Evolutionary conservation across 1,140 invertebrate genomes (phyloP).

Genomic region (Protaetia brevitarsis): DNA sequence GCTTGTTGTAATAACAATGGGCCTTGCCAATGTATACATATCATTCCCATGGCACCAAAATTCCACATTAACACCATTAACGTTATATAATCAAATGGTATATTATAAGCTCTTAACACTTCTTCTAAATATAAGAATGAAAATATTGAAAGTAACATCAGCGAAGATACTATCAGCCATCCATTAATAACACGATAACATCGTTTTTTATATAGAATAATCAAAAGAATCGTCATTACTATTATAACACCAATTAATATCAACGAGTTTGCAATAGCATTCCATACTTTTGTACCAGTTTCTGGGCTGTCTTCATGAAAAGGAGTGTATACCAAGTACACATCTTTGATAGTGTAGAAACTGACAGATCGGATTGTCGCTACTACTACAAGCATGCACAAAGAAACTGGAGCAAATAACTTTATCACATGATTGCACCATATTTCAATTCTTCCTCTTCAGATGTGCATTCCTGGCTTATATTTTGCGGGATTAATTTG

Average conservation of each 20-base stretch:
- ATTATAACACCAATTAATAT: conserved; percentile 92
- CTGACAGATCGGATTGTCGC: conserved; percentile 90
- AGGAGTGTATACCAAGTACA: conserved; percentile 96
- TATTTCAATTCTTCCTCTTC: conserved; percentile 95
- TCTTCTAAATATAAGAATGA: conserved; percentile 94
- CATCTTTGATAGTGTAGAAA: conserved; percentile 90
- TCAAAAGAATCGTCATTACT: conserved; percentile 91
- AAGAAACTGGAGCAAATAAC: conserved; percentile 93
- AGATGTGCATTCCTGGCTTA: conserved; percentile 47
- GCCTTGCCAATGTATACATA: conserved; percentile 98
- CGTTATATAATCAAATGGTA: conserved; percentile 94
- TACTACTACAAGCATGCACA: conserved; percentile 97
- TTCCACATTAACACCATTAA: conserved; percentile 93
- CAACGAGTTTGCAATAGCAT: conserved; percentile 92
- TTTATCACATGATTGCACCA: conserved; percentile 98
- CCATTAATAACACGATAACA: conserved; percentile 94
- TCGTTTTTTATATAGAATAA: conserved; percentile 92
- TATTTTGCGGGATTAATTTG: not conserved
- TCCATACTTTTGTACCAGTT: conserved; percentile 88
- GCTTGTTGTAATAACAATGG: conserved; percentile 92
- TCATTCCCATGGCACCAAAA: conserved; percentile 96
- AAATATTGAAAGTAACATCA: conserved; percentile 94
- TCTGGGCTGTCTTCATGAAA: conserved; percentile 92
- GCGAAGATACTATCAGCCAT: conserved; percentile 93
- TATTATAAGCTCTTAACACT: conserved; percentile 88